Conservation (phyloP, 2,888 invertebrate genomes). For the Bellardia pandia region DNA sequence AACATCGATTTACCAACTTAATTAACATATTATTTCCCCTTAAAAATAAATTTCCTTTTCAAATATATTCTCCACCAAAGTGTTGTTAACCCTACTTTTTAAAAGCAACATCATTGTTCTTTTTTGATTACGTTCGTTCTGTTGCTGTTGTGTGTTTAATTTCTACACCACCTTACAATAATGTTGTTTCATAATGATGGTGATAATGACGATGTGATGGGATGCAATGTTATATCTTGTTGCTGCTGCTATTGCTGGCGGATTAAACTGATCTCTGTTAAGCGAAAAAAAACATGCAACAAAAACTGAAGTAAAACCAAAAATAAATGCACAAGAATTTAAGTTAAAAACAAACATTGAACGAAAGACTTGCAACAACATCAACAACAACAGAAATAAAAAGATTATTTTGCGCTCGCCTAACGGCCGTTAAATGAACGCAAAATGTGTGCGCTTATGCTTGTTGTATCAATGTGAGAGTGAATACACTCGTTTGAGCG, state of each 20-base stretch:
- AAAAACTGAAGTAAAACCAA: conserved; percentile 30
- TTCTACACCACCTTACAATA: conserved; percentile 61
- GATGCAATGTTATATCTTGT: conserved; percentile 14
- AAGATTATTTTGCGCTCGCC: conserved; percentile 63
- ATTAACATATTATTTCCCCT: too few relatives aligned
- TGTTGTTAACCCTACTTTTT: conserved; percentile 2
- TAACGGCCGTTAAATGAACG: conserved; percentile 69
- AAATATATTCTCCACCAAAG: too few relatives aligned
- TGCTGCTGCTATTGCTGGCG: conserved; percentile 37
- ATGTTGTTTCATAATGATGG: conserved; percentile 57
- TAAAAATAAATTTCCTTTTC: too few relatives aligned
- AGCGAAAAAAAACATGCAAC: conserved; percentile 36
- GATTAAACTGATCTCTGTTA: conserved; percentile 66
- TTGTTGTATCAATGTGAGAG: conserved; percentile 45
- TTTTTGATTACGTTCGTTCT: background rate
- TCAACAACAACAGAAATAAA: conserved; percentile 26
- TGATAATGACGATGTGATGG: conserved; percentile 59
- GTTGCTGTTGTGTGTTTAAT: conserved; percentile 39
- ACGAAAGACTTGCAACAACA: conserved; percentile 49
- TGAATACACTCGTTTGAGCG: background rate
- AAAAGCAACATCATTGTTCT: background rate
- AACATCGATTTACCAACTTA: too few relatives aligned
- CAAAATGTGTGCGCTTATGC: conserved; percentile 57
- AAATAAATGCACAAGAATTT: conserved; percentile 66
- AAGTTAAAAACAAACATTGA: conserved; percentile 69